Evolutionary conservation across 2,113 vertebrate species (phyloP).

Genomic region (Chrysochloris asiatica): DNA sequence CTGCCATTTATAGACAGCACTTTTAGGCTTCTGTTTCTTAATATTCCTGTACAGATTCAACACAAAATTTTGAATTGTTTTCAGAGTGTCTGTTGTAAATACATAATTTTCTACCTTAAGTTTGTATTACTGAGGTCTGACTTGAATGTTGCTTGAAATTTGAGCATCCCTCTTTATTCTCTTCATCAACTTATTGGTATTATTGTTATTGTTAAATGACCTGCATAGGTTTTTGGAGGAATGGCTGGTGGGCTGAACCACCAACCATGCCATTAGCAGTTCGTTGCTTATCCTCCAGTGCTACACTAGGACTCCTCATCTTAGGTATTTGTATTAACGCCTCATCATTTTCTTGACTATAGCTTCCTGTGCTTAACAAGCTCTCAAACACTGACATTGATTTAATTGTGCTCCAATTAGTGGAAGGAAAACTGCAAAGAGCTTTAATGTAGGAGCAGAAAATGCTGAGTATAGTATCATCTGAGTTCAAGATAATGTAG

Average conservation of each 20-base stretch:
- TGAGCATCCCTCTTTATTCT: not conserved
- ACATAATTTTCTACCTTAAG: not conserved
- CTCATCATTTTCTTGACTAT: not conserved
- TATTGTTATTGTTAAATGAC: too few relatives aligned
- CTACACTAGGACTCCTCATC: too few relatives aligned
- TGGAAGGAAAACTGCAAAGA: not conserved
- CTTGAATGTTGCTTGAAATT: constrained; percentile 31
- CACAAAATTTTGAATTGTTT: not conserved
- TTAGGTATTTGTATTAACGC: not conserved
- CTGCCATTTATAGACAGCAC: not conserved
- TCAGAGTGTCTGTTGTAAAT: not conserved
- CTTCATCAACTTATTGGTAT: too few relatives aligned
- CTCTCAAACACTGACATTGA: not conserved
- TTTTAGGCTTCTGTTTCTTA: not conserved
- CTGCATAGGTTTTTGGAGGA: too few relatives aligned
- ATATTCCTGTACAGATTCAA: not conserved
- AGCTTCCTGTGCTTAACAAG: not conserved
- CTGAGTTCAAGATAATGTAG: not conserved
- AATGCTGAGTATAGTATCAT: not conserved
- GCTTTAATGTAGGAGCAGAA: not conserved
- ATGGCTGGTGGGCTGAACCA: too few relatives aligned
- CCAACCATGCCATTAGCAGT: too few relatives aligned
- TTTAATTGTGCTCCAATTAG: not conserved
- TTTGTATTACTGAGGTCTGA: not conserved
- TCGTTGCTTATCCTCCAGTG: too few relatives aligned